Conservation (phyloP, 2,797 vertebrate genomes). For the Thripadectes ignobilis region DNA sequence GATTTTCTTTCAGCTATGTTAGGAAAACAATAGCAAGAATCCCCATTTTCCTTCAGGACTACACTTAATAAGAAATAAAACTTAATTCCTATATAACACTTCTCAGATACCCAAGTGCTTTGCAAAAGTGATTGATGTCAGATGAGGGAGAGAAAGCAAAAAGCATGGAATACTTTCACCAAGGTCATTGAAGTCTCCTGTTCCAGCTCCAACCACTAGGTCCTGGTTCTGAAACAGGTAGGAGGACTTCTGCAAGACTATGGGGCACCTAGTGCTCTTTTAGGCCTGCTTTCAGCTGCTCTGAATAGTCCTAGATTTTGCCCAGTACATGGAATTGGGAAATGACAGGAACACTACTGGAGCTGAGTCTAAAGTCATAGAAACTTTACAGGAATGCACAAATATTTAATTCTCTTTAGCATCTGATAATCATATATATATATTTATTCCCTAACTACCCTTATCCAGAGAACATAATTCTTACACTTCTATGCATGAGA, state of each 20-base stretch:
- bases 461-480: not conserved
- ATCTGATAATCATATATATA: not conserved
- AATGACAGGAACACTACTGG: fast-evolving
- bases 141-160: not conserved
- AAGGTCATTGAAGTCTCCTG: not conserved
- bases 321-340: not conserved
- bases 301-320: not conserved
- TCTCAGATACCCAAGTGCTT: not conserved
- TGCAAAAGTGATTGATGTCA: not conserved
- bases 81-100: not conserved
- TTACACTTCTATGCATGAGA: not conserved
- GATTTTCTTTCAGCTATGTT: not conserved
- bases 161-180: not conserved
- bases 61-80: not conserved
- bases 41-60: not conserved
- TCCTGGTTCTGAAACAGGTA: not conserved
- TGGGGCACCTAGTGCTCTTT: not conserved
- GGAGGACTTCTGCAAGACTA: not conserved
- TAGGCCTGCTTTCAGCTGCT: not conserved
- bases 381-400: not conserved
- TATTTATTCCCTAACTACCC: not conserved
- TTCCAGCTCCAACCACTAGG: not conserved
- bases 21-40: not conserved
- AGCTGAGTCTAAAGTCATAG: not conserved
- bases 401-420: not conserved